A percentile compares a stretch with the other conserved stretches of the same genome.
Evolutionary conservation across 2,797 vertebrate species (phyloP).

Genomic region (Tragopan temminckii): DNA sequence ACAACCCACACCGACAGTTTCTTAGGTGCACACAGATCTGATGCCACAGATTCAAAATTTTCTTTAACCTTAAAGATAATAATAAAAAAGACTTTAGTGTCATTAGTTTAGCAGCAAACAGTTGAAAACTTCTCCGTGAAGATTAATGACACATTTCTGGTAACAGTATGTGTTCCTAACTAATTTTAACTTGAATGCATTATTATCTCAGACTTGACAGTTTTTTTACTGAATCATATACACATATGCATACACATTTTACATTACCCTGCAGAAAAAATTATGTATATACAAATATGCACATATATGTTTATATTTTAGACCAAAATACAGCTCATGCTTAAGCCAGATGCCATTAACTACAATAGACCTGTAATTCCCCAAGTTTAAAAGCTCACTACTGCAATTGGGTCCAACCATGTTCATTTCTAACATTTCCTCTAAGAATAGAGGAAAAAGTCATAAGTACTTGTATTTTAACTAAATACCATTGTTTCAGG

Average conservation of each 20-base stretch:
- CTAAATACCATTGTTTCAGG: not conserved
- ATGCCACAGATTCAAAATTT: not conserved
- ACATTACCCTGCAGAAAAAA: not conserved
- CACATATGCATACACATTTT: not conserved
- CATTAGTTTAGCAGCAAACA: slow-evolving; percentile 55
- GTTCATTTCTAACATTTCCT: not conserved
- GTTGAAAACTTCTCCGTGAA: not conserved
- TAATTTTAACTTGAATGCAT: slow-evolving; percentile 53
- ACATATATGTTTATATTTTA: not conserved
- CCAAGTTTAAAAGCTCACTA: not conserved
- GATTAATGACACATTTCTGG: slow-evolving; percentile 43
- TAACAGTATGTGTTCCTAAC: slow-evolving; percentile 58
- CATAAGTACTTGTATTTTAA: not conserved
- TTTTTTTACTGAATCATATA: not conserved
- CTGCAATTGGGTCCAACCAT: not conserved
- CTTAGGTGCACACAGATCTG: not conserved
- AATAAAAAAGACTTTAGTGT: not conserved
- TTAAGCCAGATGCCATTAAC: not conserved
- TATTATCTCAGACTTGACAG: slow-evolving; percentile 28
- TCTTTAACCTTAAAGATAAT: slow-evolving; percentile 21
- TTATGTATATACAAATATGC: not conserved
- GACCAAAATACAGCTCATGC: not conserved
- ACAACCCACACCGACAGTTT: not conserved
- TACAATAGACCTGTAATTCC: not conserved
- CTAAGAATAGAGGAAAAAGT: not conserved